Conservation (phyloP, 2,797 vertebrate species). For the Ibycter americanus region DNA sequence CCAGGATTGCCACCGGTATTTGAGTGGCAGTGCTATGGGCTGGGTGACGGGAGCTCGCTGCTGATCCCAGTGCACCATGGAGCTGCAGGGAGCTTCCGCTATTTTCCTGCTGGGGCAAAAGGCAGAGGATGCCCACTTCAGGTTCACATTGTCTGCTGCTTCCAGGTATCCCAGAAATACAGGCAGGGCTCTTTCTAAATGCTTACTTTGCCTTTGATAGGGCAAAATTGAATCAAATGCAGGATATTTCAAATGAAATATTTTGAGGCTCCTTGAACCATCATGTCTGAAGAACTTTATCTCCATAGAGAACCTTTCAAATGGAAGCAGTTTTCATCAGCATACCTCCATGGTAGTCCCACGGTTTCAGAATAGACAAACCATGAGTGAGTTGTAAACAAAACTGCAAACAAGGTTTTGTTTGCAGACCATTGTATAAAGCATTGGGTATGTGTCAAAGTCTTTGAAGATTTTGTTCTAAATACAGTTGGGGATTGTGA, state of each 20-base stretch:
- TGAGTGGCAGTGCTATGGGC: neutral
- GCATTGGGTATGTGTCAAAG: neutral
- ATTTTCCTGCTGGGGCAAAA: neutral
- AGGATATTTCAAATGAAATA: neutral
- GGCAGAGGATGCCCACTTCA: neutral
- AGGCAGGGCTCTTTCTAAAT: neutral
- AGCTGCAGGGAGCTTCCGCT: neutral
- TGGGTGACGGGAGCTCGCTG: neutral
- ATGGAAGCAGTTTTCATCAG: neutral
- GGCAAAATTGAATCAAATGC: neutral
- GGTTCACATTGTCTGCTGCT: neutral
- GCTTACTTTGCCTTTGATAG: neutral
- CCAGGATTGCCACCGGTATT: rapidly evolving
- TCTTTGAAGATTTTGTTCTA: neutral
- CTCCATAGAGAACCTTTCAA: neutral
- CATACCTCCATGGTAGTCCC: neutral
- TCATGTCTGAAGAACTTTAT: neutral
- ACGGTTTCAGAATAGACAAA: neutral
- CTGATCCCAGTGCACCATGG: rapidly evolving
- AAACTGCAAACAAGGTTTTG: neutral
- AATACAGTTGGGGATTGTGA: neutral
- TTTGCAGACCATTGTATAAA: neutral
- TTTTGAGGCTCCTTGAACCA: neutral
- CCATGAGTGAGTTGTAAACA: neutral
- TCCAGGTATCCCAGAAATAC: neutral